phyloP scores from a whole-genome alignment of 2,888 invertebrate species.

The Cheilosia impressa region DNA sequence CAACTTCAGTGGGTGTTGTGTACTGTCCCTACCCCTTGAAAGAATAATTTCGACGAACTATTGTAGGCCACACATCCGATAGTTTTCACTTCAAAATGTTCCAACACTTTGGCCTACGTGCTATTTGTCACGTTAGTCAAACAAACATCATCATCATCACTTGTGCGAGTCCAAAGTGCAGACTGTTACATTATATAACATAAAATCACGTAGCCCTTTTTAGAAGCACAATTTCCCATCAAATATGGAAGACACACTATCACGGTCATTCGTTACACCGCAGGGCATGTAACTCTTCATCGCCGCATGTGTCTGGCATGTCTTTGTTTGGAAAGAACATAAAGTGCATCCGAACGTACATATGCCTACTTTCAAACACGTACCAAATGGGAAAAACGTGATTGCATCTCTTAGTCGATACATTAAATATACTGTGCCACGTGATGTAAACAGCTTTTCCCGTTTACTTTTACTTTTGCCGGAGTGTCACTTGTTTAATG shows the following conservation, averaged over 20 bases:
- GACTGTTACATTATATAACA: conserved; percentile 4
- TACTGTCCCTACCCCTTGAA: neutral
- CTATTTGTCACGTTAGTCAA: conserved; percentile 26
- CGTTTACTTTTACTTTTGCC: neutral
- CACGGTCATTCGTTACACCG: neutral
- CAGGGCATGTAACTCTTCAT: neutral
- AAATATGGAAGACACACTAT: neutral
- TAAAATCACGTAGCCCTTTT: conserved; percentile 21
- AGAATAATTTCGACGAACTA: neutral
- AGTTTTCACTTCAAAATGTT: conserved; percentile 75
- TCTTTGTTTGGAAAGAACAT: neutral
- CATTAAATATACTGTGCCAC: conserved; percentile 1
- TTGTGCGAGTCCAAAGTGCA: conserved; percentile 47
- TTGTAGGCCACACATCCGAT: conserved; percentile 39
- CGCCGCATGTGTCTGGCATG: neutral
- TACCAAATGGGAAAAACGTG: conserved; percentile 21
- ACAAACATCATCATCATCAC: neutral
- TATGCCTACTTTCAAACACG: conserved; percentile 18
- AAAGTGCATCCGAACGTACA: conserved; percentile 10
- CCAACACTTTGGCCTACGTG: conserved; percentile 78
- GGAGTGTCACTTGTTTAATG: neutral
- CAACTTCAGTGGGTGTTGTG: neutral
- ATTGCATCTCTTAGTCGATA: conserved; percentile 9
- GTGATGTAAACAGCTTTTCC: conserved; percentile 9
- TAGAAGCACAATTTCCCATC: neutral